Percentiles rank a stretch among this genome's conserved stretches.
Evolutionary conservation across 1,140 invertebrate genomes (phyloP).

Genomic region (Argopecten irradians): DNA sequence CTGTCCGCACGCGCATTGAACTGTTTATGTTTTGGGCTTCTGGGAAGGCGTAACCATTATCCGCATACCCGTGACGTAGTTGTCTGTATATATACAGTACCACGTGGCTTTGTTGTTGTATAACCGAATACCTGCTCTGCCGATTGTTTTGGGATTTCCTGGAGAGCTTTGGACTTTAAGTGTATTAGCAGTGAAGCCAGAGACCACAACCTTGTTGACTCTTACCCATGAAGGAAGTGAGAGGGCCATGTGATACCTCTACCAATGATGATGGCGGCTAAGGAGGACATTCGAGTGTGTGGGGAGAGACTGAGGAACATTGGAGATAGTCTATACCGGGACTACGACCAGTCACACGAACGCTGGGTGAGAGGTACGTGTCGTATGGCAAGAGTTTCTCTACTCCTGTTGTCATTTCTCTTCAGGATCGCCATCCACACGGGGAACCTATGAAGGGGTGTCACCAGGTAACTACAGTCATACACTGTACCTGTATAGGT

Average conservation of each 20-base stretch:
- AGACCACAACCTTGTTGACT: not conserved
- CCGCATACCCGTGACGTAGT: not conserved
- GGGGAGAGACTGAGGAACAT: not conserved
- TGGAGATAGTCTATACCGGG: not conserved
- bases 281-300: not conserved
- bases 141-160: constrained; percentile 13
- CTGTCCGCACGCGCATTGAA: not conserved
- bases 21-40: constrained; percentile 17
- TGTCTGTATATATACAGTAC: not conserved
- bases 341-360: not conserved
- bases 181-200: not conserved
- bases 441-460: not conserved
- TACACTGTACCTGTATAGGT: not conserved
- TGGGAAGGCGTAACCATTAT: constrained; percentile 20
- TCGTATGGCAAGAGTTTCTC: not conserved
- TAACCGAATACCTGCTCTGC: not conserved
- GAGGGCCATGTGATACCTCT: not conserved
- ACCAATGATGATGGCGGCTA: not conserved
- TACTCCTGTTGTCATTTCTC: not conserved
- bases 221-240: not conserved
- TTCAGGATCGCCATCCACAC: not conserved
- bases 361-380: not conserved
- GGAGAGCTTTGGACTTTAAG: not conserved
- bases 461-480: not conserved
- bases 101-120: not conserved